Percentiles rank a stretch among this genome's conserved stretches.
Conservation (phyloP, 1,140 invertebrate species). For the Diploscapter pachys region DNA sequence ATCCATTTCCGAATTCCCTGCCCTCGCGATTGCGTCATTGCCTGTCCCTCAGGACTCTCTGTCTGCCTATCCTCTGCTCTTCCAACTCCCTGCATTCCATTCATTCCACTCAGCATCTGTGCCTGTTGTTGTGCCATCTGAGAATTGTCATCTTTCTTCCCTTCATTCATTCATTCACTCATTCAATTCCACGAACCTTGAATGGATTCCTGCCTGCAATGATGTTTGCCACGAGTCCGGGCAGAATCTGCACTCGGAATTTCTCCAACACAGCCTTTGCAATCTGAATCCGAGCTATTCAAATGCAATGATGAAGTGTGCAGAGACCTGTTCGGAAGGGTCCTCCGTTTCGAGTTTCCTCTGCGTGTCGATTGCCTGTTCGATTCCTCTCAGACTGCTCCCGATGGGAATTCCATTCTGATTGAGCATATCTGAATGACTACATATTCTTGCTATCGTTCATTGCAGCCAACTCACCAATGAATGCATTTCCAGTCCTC, state of each 20-base stretch:
- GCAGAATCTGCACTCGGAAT: conserved; percentile 48
- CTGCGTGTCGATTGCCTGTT: conserved; percentile 43
- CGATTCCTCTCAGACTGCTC: conserved; percentile 43
- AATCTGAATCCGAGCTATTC: conserved; percentile 31
- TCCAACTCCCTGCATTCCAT: neutral
- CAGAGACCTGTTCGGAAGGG: conserved; percentile 37
- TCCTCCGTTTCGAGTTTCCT: conserved; percentile 41
- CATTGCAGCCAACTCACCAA: neutral
- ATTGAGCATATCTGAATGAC: conserved; percentile 41
- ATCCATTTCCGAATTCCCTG: too few relatives aligned
- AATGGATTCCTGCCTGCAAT: conserved; percentile 47
- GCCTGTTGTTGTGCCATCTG: conserved; percentile 10
- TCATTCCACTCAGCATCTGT: too few relatives aligned
- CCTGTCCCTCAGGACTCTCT: neutral
- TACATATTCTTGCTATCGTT: neutral
- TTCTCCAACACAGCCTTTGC: conserved; percentile 47
- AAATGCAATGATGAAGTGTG: neutral
- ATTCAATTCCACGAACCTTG: conserved; percentile 18
- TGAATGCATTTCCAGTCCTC: conserved; percentile 25
- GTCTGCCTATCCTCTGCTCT: neutral
- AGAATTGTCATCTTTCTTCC: neutral
- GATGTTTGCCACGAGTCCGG: conserved; percentile 47
- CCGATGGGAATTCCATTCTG: conserved; percentile 51
- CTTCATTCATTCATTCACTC: neutral
- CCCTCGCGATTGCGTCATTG: too few relatives aligned